Conservation (phyloP, 2,888 invertebrate genomes). For the Monopis laevigella region DNA sequence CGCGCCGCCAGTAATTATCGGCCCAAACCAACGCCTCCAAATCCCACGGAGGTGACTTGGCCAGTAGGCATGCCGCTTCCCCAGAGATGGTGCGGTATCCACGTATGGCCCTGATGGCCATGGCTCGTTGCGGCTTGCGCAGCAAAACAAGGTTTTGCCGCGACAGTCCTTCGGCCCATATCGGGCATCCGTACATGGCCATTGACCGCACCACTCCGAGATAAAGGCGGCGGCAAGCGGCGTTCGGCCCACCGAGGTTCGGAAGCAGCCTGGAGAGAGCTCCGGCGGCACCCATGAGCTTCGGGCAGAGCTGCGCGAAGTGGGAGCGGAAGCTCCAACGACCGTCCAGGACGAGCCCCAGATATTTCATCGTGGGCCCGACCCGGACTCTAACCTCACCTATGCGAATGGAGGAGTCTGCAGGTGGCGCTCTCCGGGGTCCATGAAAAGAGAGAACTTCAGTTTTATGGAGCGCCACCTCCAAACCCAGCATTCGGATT, state of each 20-base stretch:
- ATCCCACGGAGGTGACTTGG: neutral
- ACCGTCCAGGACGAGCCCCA: constrained; percentile 17
- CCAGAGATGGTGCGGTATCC: neutral
- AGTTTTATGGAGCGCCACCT: neutral
- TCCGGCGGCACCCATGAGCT: neutral
- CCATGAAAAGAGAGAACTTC: neutral
- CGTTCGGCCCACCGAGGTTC: neutral
- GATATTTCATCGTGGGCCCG: constrained; percentile 13
- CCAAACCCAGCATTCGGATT: neutral
- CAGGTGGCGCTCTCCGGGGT: neutral
- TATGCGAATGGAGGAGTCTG: neutral
- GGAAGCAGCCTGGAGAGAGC: neutral
- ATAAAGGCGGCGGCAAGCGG: neutral
- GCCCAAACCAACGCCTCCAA: no score
- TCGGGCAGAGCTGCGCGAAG: constrained; percentile 10
- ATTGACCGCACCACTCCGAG: neutral
- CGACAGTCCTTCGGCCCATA: neutral
- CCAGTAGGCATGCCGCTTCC: neutral
- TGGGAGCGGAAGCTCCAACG: constrained; percentile 15
- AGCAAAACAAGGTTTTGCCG: neutral
- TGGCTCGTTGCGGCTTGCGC: neutral
- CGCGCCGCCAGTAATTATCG: no score
- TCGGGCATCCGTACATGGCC: constrained; percentile 1
- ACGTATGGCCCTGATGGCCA: neutral
- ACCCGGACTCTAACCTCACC: constrained; percentile 11